Percentiles rank a stretch among this genome's conserved stretches.
Evolutionary conservation across 2,113 vertebrate genomes (phyloP).

Genomic region (Sinocyclocheilus grahami): DNA sequence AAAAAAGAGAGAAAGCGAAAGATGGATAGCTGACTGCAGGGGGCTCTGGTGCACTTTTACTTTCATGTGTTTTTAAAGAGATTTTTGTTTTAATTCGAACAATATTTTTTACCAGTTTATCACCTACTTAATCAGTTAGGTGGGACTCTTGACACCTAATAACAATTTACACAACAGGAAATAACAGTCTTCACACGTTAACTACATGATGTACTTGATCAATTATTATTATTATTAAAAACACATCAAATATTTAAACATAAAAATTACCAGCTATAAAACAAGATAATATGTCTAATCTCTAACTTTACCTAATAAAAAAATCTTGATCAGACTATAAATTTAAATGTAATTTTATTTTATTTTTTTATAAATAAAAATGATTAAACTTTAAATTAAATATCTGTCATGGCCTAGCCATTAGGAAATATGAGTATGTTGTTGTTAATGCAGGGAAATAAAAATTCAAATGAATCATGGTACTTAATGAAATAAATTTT

Average conservation of each 20-base stretch:
- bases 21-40: constrained; percentile 42
- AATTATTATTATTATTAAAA: not conserved
- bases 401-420: too few species aligned
- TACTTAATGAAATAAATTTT: too few species aligned
- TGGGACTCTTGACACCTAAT: not conserved
- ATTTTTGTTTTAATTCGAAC: too few species aligned
- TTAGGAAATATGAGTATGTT: too few species aligned
- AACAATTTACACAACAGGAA: not conserved
- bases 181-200: not conserved
- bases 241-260: not conserved
- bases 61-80: constrained; percentile 51
- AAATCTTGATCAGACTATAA: not conserved
- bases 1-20: constrained; percentile 24
- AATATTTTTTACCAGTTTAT: constrained; percentile 38
- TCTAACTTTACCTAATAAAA: not conserved
- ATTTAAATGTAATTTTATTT: too few species aligned
- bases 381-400: too few species aligned
- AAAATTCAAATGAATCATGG: too few species aligned
- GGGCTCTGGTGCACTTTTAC: constrained; percentile 65
- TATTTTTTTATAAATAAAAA: too few species aligned
- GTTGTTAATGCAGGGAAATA: too few species aligned
- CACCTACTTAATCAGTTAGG: not conserved
- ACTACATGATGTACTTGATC: not conserved
- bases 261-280: not conserved
- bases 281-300: not conserved